These are phyloP conservation scores for Drosophila differens DNA, from an alignment of 2,888 invertebrate genomes.

Conservation along the genomic window DNA sequence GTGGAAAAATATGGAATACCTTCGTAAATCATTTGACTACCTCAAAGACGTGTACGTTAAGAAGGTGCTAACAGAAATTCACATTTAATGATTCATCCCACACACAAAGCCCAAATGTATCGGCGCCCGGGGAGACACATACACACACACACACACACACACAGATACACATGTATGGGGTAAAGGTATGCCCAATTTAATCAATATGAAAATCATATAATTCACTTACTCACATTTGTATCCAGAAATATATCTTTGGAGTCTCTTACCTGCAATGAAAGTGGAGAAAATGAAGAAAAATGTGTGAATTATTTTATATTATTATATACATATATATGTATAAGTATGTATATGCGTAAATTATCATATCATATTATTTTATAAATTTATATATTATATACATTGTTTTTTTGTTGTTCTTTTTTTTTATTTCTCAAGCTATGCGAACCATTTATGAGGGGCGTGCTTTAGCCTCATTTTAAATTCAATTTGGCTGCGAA, in stretches of 20 bases:
- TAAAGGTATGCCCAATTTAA: slow-evolving; percentile 61
- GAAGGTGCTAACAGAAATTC: background rate
- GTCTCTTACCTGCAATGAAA: slow-evolving; percentile 63
- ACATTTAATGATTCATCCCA: slow-evolving; percentile 20
- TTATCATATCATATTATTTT: slow-evolving; percentile 15
- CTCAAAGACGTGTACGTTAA: background rate
- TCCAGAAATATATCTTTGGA: slow-evolving; percentile 23
- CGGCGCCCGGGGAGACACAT: slow-evolving; percentile 16
- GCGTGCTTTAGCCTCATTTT: slow-evolving; percentile 59
- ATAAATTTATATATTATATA: slow-evolving; percentile 1
- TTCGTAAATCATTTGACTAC: slow-evolving; percentile 1
- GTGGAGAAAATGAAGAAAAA: slow-evolving; percentile 24
- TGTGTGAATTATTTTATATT: slow-evolving; percentile 22
- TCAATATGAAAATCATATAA: slow-evolving; percentile 75
- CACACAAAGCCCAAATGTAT: slow-evolving; percentile 36
- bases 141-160: background rate
- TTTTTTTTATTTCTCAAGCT: background rate
- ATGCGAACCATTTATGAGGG: slow-evolving; percentile 1
- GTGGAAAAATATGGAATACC: background rate
- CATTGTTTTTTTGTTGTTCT: background rate
- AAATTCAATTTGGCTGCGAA: slow-evolving; percentile 68
- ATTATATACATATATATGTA: background rate
- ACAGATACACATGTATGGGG: background rate
- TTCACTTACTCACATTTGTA: slow-evolving; percentile 59
- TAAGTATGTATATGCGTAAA: slow-evolving; percentile 13